These are phyloP conservation scores for Rhea americana DNA, from an alignment of 2,113 vertebrate species.

Conservation along the genomic window DNA sequence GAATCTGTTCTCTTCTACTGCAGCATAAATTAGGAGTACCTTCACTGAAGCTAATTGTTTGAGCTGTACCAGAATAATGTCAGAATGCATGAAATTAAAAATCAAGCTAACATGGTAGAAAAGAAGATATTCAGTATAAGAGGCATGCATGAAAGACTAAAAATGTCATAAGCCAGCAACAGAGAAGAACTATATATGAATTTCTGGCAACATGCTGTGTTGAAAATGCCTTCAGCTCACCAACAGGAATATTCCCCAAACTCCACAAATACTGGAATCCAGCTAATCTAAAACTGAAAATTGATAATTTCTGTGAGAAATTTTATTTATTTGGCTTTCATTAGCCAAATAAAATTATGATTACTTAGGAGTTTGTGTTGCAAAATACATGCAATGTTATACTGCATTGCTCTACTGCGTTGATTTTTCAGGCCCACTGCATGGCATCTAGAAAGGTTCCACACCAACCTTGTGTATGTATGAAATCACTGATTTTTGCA, in stretches of 20 bases:
- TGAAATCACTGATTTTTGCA: not conserved
- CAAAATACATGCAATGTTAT: not conserved
- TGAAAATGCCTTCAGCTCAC: not conserved
- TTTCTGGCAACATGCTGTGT: not conserved
- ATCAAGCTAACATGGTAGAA: not conserved
- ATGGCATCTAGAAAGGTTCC: too few relatives aligned
- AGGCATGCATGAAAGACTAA: not conserved
- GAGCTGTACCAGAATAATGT: not conserved
- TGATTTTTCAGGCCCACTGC: not conserved
- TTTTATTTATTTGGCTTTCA: too few relatives aligned
- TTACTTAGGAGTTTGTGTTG: not conserved
- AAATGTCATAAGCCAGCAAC: not conserved
- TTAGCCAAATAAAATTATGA: not conserved
- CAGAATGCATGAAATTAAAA: not conserved
- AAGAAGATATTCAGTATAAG: not conserved
- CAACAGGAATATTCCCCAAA: not conserved
- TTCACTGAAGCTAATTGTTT: not conserved
- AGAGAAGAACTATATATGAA: not conserved
- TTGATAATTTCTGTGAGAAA: too few relatives aligned
- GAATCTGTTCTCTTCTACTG: not conserved
- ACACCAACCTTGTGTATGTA: not conserved
- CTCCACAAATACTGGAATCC: not conserved
- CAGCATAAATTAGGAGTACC: not conserved
- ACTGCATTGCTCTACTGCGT: not conserved
- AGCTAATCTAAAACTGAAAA: not conserved